Percentiles rank a stretch among this genome's conserved stretches.
Evolutionary conservation across 2,797 vertebrate genomes (phyloP).

Genomic region (Thripadectes ignobilis): DNA sequence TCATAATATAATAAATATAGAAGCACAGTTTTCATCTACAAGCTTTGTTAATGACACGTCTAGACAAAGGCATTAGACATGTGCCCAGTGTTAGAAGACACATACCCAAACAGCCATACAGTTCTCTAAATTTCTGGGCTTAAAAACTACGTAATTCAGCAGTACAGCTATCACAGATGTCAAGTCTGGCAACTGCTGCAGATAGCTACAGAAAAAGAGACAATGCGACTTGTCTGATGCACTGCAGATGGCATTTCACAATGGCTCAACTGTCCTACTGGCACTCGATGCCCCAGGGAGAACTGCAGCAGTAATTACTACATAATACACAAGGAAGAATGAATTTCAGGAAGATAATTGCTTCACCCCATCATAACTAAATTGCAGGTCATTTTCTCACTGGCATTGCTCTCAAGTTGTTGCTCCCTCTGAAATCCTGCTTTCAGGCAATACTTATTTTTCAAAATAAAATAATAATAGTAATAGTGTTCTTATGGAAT

Average conservation of each 20-base stretch:
- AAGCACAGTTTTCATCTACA: background rate
- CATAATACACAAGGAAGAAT: slow-evolving; percentile 37
- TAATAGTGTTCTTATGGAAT: too few relatives aligned
- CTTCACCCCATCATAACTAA: slow-evolving; percentile 5
- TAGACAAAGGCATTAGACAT: background rate
- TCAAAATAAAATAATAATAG: background rate
- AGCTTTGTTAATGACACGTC: background rate
- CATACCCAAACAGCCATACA: background rate
- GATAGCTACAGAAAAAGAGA: slow-evolving; percentile 20
- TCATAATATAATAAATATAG: background rate
- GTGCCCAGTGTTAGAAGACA: background rate
- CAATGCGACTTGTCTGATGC: slow-evolving; percentile 44
- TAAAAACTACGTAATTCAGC: slow-evolving; percentile 5
- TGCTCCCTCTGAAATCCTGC: background rate
- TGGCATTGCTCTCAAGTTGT: background rate
- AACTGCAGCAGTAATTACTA: slow-evolving; percentile 44
- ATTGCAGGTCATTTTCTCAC: slow-evolving; percentile 36
- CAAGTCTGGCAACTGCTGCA: slow-evolving; percentile 44
- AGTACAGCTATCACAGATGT: slow-evolving; percentile 21
- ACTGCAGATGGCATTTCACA: slow-evolving; percentile 63
- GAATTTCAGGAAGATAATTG: slow-evolving; percentile 33
- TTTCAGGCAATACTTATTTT: background rate
- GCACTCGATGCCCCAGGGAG: slow-evolving; percentile 28
- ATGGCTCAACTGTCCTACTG: slow-evolving; percentile 51
- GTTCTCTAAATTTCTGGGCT: background rate